Evolutionary conservation across 2,888 invertebrate genomes (phyloP).

Genomic region (Cordilura impudica): DNA sequence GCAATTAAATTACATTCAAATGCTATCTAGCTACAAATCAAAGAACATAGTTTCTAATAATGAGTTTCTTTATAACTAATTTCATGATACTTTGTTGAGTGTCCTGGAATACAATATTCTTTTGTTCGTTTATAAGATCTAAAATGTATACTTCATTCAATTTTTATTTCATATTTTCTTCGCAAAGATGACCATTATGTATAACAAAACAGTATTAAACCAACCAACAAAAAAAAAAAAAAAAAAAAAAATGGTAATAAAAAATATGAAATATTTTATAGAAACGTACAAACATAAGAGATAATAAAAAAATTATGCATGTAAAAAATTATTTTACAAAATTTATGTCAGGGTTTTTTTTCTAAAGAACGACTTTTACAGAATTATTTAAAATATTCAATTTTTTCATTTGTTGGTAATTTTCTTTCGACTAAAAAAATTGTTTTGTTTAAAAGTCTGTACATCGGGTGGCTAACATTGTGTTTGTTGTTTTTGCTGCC

Average conservation of each 20-base stretch:
- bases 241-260: background rate
- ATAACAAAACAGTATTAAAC: slow-evolving; percentile 8
- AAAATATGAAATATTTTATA: slow-evolving; percentile 1
- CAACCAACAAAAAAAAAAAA: background rate
- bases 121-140: too few species aligned
- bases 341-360: background rate
- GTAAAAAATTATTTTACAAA: background rate
- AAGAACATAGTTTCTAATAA: background rate
- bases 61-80: background rate
- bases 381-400: slow-evolving; percentile 22
- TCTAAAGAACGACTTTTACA: background rate
- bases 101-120: background rate
- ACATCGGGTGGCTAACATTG: slow-evolving; percentile 23
- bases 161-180: background rate
- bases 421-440: background rate
- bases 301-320: background rate
- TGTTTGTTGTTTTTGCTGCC: slow-evolving; percentile 2
- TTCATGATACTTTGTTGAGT: background rate
- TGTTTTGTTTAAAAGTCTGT: slow-evolving; percentile 24
- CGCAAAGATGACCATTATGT: slow-evolving; percentile 27
- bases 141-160: background rate
- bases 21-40: background rate
- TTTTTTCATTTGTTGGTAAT: background rate
- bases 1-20: too few species aligned
- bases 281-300: background rate